Conservation (phyloP, 2,888 invertebrate species). For the Dinocampus coccinellae region DNA sequence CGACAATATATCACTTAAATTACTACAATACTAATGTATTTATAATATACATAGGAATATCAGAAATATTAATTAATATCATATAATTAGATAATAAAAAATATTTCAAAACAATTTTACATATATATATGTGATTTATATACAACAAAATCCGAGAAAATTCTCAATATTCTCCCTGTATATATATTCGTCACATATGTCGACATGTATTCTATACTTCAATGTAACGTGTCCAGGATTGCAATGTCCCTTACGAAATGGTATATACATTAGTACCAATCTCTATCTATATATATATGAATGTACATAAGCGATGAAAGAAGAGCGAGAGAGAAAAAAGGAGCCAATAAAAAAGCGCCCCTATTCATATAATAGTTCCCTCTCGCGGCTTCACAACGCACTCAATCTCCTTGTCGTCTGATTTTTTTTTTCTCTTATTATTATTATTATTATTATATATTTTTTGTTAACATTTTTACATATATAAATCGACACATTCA, state of each 20-base stretch:
- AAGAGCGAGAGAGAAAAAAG: too few species aligned
- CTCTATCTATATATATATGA: background rate
- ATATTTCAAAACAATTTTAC: too few species aligned
- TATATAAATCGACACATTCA: background rate
- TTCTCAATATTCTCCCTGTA: background rate
- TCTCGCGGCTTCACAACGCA: constrained; percentile 9
- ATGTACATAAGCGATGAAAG: background rate
- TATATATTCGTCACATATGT: background rate
- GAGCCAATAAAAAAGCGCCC: constrained; percentile 31
- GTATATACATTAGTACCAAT: constrained; percentile 28
- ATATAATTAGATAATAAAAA: too few species aligned
- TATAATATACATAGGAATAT: too few species aligned
- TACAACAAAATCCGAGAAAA: background rate
- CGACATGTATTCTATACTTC: background rate
- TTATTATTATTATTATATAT: background rate
- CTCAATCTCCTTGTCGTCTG: constrained; percentile 17
- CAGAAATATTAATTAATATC: too few species aligned
- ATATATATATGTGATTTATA: too few species aligned
- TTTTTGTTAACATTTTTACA: background rate
- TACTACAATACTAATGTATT: too few species aligned
- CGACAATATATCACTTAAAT: too few species aligned
- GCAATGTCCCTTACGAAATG: constrained; percentile 25
- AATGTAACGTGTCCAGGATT: background rate
- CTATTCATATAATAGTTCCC: constrained; percentile 25
- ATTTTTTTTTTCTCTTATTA: constrained; percentile 11